Percentiles rank a stretch among this genome's conserved stretches.
These are phyloP conservation scores for Thryonomys swinderianus DNA, from an alignment of 2,113 vertebrate species.

Conservation along the genomic window DNA sequence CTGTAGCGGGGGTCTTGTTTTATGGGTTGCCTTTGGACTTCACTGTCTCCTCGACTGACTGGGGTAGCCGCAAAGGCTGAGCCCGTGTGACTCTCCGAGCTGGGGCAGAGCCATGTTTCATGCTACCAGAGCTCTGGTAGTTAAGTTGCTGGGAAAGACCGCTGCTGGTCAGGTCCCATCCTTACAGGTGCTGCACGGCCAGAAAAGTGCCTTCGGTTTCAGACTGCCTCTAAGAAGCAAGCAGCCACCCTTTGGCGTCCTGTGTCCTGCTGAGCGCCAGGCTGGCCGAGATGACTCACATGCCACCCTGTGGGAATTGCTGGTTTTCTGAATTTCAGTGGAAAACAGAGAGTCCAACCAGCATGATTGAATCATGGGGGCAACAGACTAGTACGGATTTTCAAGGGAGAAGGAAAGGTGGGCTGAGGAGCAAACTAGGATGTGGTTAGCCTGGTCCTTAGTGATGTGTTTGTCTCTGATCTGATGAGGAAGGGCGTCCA, in stretches of 20 bases:
- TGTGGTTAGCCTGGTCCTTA: background rate
- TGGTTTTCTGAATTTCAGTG: background rate
- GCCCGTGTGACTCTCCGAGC: background rate
- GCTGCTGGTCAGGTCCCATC: background rate
- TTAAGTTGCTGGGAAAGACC: constrained; percentile 21
- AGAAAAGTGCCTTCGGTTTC: background rate
- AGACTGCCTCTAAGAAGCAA: background rate
- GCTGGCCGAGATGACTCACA: background rate
- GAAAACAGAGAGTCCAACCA: background rate
- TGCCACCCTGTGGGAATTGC: background rate
- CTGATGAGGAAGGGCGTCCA: background rate
- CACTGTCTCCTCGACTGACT: background rate
- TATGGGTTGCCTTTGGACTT: background rate
- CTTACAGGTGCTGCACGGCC: background rate
- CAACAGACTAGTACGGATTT: background rate
- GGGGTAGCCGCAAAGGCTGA: background rate
- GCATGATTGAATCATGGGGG: background rate
- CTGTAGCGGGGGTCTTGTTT: background rate
- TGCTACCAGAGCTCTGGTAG: background rate
- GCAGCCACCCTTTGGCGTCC: background rate
- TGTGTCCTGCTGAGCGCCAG: background rate
- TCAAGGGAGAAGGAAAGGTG: background rate
- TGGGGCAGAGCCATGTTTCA: background rate
- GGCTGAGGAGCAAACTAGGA: background rate
- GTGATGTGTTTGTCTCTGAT: background rate